A percentile compares a stretch with the other conserved stretches of the same genome.
Evolutionary conservation across 2,888 invertebrate species (phyloP).

Genomic region (Polia nebulosa): DNA sequence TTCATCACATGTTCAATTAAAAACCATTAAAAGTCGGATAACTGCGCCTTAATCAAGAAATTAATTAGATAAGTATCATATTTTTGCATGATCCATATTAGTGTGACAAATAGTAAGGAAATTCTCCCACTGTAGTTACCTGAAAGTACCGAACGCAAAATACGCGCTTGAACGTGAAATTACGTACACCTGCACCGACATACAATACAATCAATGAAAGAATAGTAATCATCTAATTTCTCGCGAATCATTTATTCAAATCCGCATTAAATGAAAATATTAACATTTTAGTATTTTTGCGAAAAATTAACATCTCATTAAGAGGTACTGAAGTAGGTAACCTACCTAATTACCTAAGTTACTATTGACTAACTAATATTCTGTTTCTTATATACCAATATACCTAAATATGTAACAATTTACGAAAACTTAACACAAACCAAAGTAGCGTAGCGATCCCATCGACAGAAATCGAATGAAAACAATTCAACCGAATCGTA

Average conservation of each 20-base stretch:
- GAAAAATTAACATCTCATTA: background rate
- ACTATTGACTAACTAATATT: background rate
- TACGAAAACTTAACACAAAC: background rate
- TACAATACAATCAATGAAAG: background rate
- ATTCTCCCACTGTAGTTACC: no score
- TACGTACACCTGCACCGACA: background rate
- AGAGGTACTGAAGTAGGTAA: background rate
- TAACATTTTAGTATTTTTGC: background rate
- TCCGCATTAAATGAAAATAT: background rate
- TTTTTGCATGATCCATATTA: no score
- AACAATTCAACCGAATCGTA: slow-evolving; percentile 57
- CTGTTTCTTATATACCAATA: no score
- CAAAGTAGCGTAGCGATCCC: background rate
- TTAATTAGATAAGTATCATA: no score
- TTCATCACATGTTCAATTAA: no score
- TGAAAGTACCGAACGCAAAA: no score
- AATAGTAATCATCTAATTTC: no score
- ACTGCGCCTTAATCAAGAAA: no score
- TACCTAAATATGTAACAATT: background rate
- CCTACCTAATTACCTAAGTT: no score
- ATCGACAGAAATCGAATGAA: slow-evolving; percentile 25
- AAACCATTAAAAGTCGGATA: no score
- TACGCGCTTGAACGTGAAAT: background rate
- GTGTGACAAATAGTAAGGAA: no score
- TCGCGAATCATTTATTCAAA: background rate